These are phyloP conservation scores for Morbakka virulenta DNA, from an alignment of 30 jellyfish, hydroid and myxozoan species.

Conservation along the genomic window DNA sequence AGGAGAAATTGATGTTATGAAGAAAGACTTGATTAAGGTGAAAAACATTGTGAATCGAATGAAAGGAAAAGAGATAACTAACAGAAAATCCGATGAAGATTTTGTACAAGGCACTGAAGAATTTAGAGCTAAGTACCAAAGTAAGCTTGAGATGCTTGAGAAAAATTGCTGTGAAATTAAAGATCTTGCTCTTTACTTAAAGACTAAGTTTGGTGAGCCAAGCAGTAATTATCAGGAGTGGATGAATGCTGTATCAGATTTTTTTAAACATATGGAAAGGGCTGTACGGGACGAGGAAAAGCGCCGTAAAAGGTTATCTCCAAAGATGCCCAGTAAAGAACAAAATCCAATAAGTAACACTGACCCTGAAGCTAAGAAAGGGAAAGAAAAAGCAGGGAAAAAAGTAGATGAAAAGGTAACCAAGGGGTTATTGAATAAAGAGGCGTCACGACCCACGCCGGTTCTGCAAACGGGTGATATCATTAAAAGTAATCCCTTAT, in stretches of 20 bases:
- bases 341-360: constrained; percentile 47
- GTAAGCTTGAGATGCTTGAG: constrained; percentile 24
- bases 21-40: constrained; percentile 50
- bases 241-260: constrained; percentile 72
- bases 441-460: no score
- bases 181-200: constrained; percentile 26
- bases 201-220: constrained; percentile 78
- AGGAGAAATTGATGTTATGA: constrained; percentile 91
- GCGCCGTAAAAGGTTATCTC: constrained; percentile 49
- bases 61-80: constrained; percentile 7
- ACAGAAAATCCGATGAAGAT: constrained; percentile 7
- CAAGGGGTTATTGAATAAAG: no score
- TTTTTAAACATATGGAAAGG: constrained; percentile 63
- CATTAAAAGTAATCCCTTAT: no score
- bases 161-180: constrained; percentile 44
- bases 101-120: constrained; percentile 38
- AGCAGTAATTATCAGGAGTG: constrained; percentile 57
- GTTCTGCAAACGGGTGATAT: no score
- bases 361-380: neutral
- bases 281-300: constrained; percentile 69
- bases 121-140: constrained; percentile 26
- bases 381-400: no score
- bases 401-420: no score
- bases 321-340: no score
- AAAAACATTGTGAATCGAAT: constrained; percentile 29